A percentile compares a stretch with the other conserved stretches of the same genome.
Evolutionary conservation across 2,888 invertebrate genomes (phyloP).

Genomic region (Oscheius sp.): DNA sequence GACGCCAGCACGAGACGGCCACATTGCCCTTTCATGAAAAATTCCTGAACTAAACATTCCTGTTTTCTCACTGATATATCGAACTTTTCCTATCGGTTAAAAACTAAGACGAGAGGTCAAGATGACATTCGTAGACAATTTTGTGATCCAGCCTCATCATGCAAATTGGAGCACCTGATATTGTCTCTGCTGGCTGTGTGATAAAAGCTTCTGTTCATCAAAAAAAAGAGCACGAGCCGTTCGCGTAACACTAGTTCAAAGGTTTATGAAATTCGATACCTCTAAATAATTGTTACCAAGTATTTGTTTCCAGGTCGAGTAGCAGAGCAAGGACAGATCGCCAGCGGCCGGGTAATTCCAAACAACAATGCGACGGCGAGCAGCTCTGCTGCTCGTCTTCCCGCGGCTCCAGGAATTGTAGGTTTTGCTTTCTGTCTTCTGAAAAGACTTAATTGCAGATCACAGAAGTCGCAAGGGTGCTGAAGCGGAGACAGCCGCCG

Average conservation of each 20-base stretch:
- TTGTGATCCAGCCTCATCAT: no score
- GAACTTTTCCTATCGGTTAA: no score
- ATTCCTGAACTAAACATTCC: no score
- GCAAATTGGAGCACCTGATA: no score
- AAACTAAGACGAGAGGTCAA: no score
- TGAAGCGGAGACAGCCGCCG: not conserved
- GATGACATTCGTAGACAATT: no score
- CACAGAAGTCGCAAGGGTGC: conserved; percentile 14
- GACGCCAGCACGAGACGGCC: no score
- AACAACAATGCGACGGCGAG: not conserved
- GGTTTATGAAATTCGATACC: not conserved
- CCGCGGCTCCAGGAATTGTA: not conserved
- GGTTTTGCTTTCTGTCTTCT: not conserved
- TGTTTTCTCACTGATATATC: no score
- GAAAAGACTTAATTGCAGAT: not conserved
- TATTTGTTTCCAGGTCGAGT: conserved; percentile 25
- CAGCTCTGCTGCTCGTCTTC: not conserved
- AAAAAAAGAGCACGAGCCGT: no score
- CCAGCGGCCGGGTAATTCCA: conserved; percentile 39
- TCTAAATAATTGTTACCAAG: not conserved
- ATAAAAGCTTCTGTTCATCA: no score
- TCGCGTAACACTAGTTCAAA: not conserved
- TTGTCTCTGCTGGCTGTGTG: no score
- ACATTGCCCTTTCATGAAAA: no score
- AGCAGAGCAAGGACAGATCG: conserved; percentile 36